phyloP scores from a whole-genome alignment of 2,113 vertebrate species.

The Aptenodytes forsteri region DNA sequence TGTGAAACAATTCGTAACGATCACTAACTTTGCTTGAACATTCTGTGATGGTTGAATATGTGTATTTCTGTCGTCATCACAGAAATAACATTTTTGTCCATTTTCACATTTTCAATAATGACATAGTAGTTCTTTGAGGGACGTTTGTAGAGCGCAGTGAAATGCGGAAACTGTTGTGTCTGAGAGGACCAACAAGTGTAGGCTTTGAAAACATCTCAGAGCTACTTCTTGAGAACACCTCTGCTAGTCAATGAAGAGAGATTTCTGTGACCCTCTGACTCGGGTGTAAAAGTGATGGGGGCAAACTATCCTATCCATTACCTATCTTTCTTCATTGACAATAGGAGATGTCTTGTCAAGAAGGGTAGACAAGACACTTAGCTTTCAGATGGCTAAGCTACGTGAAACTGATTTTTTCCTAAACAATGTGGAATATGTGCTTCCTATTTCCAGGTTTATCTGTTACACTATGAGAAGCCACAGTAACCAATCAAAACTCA shows the following conservation, averaged over 20 bases:
- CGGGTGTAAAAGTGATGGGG: neutral
- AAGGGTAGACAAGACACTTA: neutral
- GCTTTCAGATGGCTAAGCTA: neutral
- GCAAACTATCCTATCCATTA: neutral
- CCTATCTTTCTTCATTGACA: neutral
- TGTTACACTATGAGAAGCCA: neutral
- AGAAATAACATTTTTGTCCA: neutral
- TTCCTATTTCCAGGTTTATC: conserved; percentile 6
- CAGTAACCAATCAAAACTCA: neutral
- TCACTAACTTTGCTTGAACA: neutral
- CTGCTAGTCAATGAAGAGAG: neutral
- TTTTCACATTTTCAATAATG: neutral
- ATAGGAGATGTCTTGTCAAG: neutral
- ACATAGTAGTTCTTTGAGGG: neutral
- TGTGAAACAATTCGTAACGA: neutral
- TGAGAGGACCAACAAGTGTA: neutral
- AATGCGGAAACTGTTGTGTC: neutral
- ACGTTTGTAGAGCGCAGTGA: neutral
- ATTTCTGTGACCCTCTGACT: neutral
- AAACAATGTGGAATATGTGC: neutral
- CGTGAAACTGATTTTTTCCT: neutral
- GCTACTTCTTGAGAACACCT: neutral
- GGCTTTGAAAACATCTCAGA: neutral
- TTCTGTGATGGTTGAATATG: neutral
- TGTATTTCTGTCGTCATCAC: neutral